A percentile compares a stretch with the other conserved stretches of the same genome.
Evolutionary conservation across 2,113 vertebrate genomes (phyloP).

Genomic region (Tachysurus vachellii): DNA sequence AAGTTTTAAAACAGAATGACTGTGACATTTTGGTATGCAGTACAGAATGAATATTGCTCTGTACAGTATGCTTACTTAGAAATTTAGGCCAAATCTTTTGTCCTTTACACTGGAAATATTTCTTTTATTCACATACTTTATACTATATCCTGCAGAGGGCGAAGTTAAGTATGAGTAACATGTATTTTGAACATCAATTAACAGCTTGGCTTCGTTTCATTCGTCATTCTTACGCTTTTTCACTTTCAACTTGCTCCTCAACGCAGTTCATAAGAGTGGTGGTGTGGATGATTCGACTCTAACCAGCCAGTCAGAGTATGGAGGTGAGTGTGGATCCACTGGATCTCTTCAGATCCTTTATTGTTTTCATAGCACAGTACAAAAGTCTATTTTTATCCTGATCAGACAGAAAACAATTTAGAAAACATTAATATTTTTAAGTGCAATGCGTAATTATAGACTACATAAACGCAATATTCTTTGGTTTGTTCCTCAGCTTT

Average conservation of each 20-base stretch:
- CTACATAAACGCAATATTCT: not conserved
- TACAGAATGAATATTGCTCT: no score
- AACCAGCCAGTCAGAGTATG: slow-evolving; percentile 81
- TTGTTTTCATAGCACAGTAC: not conserved
- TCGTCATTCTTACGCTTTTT: not conserved
- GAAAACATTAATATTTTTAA: no score
- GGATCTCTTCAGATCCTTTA: not conserved
- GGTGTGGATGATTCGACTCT: slow-evolving; percentile 81
- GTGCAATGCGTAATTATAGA: no score
- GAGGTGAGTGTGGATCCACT: slow-evolving; percentile 71
- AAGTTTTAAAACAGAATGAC: no score
- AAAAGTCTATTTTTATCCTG: not conserved
- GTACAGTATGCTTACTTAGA: no score
- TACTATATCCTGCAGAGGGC: no score
- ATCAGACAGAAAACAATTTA: not conserved
- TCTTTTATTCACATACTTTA: no score
- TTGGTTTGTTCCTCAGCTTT: not conserved
- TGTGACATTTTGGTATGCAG: no score
- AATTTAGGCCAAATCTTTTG: no score
- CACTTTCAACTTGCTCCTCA: slow-evolving; percentile 40
- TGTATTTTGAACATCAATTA: not conserved
- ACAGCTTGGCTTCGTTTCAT: not conserved
- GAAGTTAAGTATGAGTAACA: not conserved
- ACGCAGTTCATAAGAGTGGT: slow-evolving; percentile 81
- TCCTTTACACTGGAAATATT: no score